Conservation (phyloP, 2,113 vertebrate species). For the Actenoides lindsayi region DNA sequence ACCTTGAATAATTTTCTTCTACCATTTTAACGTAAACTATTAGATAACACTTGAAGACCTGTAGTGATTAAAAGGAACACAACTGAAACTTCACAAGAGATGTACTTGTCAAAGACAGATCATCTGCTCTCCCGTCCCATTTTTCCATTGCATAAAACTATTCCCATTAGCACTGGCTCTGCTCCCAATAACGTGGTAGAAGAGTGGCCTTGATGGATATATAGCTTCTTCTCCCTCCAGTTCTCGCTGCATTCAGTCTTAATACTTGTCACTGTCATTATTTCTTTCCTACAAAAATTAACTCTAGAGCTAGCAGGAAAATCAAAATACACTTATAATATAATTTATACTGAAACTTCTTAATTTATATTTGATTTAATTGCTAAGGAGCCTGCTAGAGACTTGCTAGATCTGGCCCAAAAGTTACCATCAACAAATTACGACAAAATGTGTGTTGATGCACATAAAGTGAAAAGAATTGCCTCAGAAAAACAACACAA, state of each 20-base stretch:
- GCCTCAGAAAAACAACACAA: conserved; percentile 54
- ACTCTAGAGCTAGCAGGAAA: not conserved
- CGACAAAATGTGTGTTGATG: conserved; percentile 7
- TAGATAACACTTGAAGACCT: not conserved
- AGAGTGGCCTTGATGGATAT: not conserved
- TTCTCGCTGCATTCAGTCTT: not conserved
- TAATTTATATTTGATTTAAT: not conserved
- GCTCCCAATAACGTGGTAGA: not conserved
- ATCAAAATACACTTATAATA: not conserved
- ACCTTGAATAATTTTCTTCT: not conserved
- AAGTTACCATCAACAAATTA: conserved; percentile 40
- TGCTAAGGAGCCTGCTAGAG: not conserved
- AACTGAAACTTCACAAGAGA: not conserved
- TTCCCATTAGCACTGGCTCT: not conserved
- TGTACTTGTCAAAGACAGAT: not conserved
- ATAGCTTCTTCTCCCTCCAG: not conserved
- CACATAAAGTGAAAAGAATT: conserved; percentile 28
- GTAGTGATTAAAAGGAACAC: not conserved
- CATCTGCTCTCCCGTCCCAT: not conserved
- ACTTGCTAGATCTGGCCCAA: not conserved
- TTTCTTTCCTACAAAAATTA: not conserved
- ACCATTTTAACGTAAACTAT: not conserved
- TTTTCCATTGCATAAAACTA: not conserved
- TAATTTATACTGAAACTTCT: not conserved
- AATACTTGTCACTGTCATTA: not conserved